Evolutionary conservation across 2,797 vertebrate genomes (phyloP), one percentile per base, ranked within the genome.

Genomic region (Cirrhinus molitorella): DNA sequence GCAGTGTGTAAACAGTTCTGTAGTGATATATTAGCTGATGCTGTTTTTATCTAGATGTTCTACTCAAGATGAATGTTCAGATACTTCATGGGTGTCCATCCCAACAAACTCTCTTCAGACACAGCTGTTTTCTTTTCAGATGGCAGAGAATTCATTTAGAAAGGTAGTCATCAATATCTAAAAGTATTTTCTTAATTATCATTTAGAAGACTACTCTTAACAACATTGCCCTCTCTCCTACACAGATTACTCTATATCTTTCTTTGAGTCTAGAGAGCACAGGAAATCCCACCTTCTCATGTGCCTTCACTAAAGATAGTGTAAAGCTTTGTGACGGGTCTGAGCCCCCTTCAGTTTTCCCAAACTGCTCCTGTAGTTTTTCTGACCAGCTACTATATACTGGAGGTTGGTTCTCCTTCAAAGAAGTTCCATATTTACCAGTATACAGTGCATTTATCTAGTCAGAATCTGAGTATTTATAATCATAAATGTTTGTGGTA

Each of bases 41-140:
- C 0, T 74, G 57, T 37, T 82, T 82, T 66, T 37, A 45, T 73
- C 0, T 63, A 95, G 94, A 2, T 95, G 94, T 81, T 91, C 82
- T 0, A 91, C 91, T 68, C 83, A 87, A 70, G 85, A 87, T 8
- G 87, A 93, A 14, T 95, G 94, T 57, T 31, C 0, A 10, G 73
- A 71, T 34, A 88, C 89, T 47, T 45, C 85, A 65, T 94, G 94
- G 94, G 4, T 95, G 14, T 92, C 93, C 61, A 89, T 92, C 77
- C 85, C 92, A 72, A 90, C 91, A 4, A 80, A 87, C 0, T 86
- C n/a, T 67, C 79, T 80, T 17, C 80, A 90, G 9, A 57, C 83
- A 21, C 80, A 84, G 28, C 87, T 93, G 59, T 8, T 94, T 74
- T 92, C 93, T 43, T 87, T 92, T 86, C 86, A 21, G 19, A n/a